Evolutionary conservation across 1,140 invertebrate genomes (phyloP).

Genomic region (Helicoverpa zea): DNA sequence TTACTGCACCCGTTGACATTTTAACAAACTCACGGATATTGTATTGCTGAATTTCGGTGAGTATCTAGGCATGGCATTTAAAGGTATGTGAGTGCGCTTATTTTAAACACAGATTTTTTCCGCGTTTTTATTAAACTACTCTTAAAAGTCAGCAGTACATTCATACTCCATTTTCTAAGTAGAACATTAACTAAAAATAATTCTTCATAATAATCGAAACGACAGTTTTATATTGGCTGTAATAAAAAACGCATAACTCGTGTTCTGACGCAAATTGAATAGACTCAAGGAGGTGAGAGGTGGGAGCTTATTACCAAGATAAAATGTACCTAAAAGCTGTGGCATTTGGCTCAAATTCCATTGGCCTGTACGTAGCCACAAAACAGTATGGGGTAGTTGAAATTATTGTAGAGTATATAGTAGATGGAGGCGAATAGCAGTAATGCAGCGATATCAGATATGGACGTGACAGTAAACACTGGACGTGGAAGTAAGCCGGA

Average conservation of each 20-base stretch:
- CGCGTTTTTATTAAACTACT: no score
- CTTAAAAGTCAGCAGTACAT: background rate
- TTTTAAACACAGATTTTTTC: no score
- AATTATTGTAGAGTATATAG: conserved; percentile 62
- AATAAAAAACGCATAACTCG: conserved; percentile 85
- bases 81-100: no score
- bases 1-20: no score
- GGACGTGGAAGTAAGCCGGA: conserved; percentile 4
- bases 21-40: no score
- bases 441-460: conserved; percentile 46
- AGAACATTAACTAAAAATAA: conserved; percentile 56
- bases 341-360: conserved; percentile 57
- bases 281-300: conserved; percentile 66
- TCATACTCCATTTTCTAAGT: conserved; percentile 7
- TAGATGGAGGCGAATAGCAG: conserved; percentile 63
- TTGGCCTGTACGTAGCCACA: conserved; percentile 54
- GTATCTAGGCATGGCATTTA: no score
- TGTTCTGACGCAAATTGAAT: conserved; percentile 80
- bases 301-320: conserved; percentile 21
- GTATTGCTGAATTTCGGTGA: no score
- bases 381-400: conserved; percentile 70
- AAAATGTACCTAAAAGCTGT: conserved; percentile 44
- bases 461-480: conserved; percentile 12
- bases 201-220: conserved; percentile 72
- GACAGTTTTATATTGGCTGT: conserved; percentile 76